A percentile compares a stretch with the other conserved stretches of the same genome.
These are phyloP conservation scores for Drosophila ohnishii DNA, from an alignment of 1,140 invertebrate genomes.

Conservation along the genomic window DNA sequence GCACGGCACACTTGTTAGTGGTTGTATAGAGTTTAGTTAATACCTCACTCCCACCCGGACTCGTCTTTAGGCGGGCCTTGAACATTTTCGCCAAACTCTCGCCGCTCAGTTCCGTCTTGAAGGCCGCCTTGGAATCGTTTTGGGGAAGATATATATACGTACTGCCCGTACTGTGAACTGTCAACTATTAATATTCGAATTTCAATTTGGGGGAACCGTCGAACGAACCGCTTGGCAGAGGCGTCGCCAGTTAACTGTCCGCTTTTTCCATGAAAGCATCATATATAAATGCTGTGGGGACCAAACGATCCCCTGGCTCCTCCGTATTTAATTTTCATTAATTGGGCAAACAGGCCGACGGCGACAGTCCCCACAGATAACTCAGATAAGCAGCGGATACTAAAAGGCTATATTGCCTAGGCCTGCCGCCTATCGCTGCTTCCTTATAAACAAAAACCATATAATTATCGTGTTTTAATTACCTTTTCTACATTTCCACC, in stretches of 20 bases:
- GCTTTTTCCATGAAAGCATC: constrained; percentile 34
- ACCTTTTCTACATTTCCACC: constrained; percentile 46
- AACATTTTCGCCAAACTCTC: constrained; percentile 79
- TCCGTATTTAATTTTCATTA: constrained; percentile 72
- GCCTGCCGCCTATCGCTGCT: constrained; percentile 12
- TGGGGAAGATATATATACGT: background rate
- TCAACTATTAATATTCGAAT: constrained; percentile 1
- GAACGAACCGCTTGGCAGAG: constrained; percentile 38
- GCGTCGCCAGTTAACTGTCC: constrained; percentile 57
- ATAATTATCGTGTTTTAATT: constrained; percentile 36
- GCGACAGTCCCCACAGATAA: constrained; percentile 41
- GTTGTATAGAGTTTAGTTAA: background rate
- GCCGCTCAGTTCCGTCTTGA: constrained; percentile 77
- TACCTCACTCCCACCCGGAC: constrained; percentile 69
- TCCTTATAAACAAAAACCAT: constrained; percentile 41
- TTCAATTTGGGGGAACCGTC: constrained; percentile 20
- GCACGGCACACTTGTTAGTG: background rate
- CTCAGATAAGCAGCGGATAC: constrained; percentile 70
- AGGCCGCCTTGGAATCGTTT: constrained; percentile 37
- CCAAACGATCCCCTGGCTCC: constrained; percentile 26
- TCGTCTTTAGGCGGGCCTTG: constrained; percentile 74
- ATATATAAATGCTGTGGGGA: constrained; percentile 49
- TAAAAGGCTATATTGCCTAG: constrained; percentile 19
- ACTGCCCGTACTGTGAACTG: background rate
- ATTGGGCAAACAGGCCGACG: constrained; percentile 65